phyloP scores from a whole-genome alignment of 2,888 invertebrate species.

The Ecliptopera silaceata region DNA sequence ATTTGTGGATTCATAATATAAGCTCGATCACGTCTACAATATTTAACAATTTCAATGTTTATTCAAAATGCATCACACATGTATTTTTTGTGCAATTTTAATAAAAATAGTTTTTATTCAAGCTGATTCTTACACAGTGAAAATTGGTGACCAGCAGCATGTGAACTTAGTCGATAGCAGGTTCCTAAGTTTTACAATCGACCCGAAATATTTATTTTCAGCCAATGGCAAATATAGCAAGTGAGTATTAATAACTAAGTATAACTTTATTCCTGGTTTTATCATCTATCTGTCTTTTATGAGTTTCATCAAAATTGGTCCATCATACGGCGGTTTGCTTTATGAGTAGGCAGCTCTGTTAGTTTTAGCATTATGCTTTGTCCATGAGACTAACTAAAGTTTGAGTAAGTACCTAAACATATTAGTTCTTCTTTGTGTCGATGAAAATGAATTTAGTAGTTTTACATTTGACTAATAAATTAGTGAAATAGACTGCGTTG shows the following conservation, averaged over 20 bases:
- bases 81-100: conserved; percentile 27
- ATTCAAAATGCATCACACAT: conserved; percentile 18
- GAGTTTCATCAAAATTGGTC: too few species aligned
- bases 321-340: too few species aligned
- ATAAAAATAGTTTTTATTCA: conserved; percentile 30
- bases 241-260: conserved; percentile 38
- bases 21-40: conserved; percentile 16
- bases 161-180: conserved; percentile 86
- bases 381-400: too few species aligned
- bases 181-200: conserved; percentile 89
- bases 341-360: too few species aligned
- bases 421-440: too few species aligned
- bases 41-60: not conserved
- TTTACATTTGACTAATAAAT: too few species aligned
- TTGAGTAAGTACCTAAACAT: too few species aligned
- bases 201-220: conserved; percentile 84
- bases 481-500: too few species aligned
- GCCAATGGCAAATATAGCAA: conserved; percentile 59
- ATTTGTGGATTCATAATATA: conserved; percentile 47
- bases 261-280: not conserved
- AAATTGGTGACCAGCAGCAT: conserved; percentile 84
- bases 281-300: not conserved
- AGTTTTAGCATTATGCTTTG: too few species aligned
- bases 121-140: conserved; percentile 79
- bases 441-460: too few species aligned